Percentiles rank a stretch among this genome's conserved stretches.
These are phyloP conservation scores for Euzophera pinguis DNA, from an alignment of 2,888 invertebrate genomes.

Conservation along the genomic window DNA sequence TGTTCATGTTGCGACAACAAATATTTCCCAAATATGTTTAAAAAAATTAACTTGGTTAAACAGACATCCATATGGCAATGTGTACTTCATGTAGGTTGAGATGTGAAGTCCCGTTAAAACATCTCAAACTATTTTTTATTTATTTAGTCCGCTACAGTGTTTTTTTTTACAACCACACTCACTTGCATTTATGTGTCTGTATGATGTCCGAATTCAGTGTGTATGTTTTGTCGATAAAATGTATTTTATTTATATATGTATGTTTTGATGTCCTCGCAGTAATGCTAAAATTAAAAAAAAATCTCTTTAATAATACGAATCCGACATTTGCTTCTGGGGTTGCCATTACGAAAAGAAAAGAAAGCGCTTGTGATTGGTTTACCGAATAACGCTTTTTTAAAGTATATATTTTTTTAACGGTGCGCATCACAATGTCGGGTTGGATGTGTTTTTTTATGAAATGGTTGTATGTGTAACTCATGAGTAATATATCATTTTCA, in stretches of 20 bases:
- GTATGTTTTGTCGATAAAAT: conserved; percentile 22
- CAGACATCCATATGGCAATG: too few relatives aligned
- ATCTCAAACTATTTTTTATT: conserved; percentile 23
- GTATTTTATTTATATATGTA: conserved; percentile 22
- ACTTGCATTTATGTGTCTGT: conserved; percentile 72
- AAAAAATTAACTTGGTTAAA: too few relatives aligned
- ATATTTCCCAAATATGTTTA: too few relatives aligned
- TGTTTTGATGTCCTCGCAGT: conserved; percentile 33
- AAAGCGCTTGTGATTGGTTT: conserved; percentile 77
- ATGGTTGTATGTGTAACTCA: conserved; percentile 42
- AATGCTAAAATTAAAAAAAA: conserved; percentile 25
- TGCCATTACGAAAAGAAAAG: conserved; percentile 55
- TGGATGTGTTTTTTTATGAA: conserved; percentile 41
- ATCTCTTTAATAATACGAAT: conserved; percentile 39
- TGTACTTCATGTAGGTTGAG: not conserved
- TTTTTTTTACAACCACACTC: conserved; percentile 71
- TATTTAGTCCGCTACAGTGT: conserved; percentile 62
- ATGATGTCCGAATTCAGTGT: conserved; percentile 38
- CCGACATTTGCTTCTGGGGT: conserved; percentile 75
- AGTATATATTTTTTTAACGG: conserved; percentile 23
- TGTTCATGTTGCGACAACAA: too few relatives aligned
- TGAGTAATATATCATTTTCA: conserved; percentile 38
- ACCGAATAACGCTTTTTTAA: conserved; percentile 65
- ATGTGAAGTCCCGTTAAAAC: not conserved
- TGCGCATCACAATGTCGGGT: conserved; percentile 62